Evolutionary conservation across 2,888 invertebrate genomes (phyloP).

Genomic region (Norana najaformis): DNA sequence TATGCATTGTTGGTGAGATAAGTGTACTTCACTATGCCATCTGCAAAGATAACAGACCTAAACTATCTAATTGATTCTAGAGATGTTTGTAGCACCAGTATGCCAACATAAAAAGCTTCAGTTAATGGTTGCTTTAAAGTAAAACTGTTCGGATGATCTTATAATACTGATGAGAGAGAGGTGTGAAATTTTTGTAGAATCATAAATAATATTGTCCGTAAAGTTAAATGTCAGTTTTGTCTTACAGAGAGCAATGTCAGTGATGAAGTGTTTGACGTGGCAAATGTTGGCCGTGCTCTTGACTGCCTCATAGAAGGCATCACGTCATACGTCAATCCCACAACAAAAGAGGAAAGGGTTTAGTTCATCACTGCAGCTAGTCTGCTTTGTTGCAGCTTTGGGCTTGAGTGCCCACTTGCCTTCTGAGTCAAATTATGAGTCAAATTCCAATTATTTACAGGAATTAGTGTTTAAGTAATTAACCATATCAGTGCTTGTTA

Average conservation of each 20-base stretch:
- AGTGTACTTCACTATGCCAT: too few relatives aligned
- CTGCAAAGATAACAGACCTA: too few relatives aligned
- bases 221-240: neutral
- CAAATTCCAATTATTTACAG: neutral
- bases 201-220: neutral
- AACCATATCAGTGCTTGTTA: neutral
- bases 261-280: neutral
- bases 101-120: too few relatives aligned
- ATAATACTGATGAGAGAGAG: too few relatives aligned
- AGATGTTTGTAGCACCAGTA: too few relatives aligned
- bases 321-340: neutral
- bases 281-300: neutral
- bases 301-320: constrained; percentile 8
- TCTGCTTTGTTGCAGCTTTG: neutral
- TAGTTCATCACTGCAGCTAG: neutral
- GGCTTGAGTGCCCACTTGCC: neutral
- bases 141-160: too few relatives aligned
- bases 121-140: too few relatives aligned
- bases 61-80: too few relatives aligned
- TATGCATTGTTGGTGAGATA: too few relatives aligned
- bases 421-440: neutral
- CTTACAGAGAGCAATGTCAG: neutral
- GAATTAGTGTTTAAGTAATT: neutral
- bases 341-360: neutral
- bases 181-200: neutral